Evolutionary conservation across 2,797 vertebrate genomes (phyloP).

Genomic region (Steatocranus sp.): DNA sequence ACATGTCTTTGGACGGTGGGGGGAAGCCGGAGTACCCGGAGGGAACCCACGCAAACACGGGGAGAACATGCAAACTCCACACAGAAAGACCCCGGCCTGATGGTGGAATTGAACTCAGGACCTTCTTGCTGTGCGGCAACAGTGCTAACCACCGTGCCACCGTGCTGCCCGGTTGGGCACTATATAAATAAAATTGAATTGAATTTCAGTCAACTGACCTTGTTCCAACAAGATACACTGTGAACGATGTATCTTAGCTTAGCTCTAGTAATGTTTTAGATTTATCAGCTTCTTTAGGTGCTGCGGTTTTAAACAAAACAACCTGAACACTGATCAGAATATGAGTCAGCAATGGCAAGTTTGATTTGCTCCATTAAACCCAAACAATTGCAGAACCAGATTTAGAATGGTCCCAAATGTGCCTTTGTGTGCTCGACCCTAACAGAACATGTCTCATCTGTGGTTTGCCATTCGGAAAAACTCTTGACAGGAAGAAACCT

Average conservation of each 20-base stretch:
- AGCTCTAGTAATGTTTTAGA: not conserved
- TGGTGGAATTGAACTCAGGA: no score
- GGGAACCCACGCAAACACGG: no score
- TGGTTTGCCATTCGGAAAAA: accelerated
- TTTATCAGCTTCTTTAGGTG: not conserved
- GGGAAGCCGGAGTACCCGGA: no score
- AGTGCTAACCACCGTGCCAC: no score
- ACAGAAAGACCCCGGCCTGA: no score
- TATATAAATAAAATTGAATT: no score
- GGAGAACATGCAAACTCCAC: no score
- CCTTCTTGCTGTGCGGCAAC: no score
- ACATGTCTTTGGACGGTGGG: no score
- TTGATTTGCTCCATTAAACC: not conserved
- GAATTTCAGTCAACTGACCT: not conserved
- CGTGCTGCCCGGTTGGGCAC: no score
- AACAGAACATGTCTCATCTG: not conserved
- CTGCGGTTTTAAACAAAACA: not conserved
- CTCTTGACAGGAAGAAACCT: not conserved
- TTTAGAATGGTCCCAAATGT: not conserved
- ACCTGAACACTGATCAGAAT: not conserved
- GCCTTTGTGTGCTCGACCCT: not conserved
- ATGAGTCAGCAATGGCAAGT: not conserved
- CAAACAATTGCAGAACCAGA: not conserved
- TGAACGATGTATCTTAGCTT: not conserved
- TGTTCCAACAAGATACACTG: not conserved